These are phyloP conservation scores for Yponomeuta malinellus DNA, from an alignment of 2,888 invertebrate genomes.

Conservation along the genomic window DNA sequence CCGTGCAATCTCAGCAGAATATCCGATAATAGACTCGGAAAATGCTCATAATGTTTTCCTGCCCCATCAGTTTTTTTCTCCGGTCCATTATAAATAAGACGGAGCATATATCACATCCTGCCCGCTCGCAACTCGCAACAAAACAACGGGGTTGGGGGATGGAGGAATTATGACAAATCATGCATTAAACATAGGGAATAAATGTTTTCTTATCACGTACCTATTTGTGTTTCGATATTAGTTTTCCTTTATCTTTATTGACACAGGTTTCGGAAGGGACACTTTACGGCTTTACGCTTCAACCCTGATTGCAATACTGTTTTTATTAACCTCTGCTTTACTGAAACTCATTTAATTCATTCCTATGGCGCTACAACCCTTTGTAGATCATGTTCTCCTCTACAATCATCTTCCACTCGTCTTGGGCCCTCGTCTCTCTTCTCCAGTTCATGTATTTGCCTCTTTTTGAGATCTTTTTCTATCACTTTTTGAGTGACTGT, in stretches of 20 bases:
- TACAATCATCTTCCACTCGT: not conserved
- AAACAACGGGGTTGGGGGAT: conserved; percentile 65
- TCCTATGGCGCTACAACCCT: too few species aligned
- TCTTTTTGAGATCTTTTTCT: too few species aligned
- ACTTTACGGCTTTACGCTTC: conserved; percentile 59
- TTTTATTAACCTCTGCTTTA: not conserved
- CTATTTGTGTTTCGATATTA: conserved; percentile 75
- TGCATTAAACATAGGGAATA: conserved; percentile 76
- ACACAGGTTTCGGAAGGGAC: conserved; percentile 69
- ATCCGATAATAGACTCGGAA: conserved; percentile 60
- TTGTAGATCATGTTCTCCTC: too few species aligned
- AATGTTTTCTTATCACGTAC: conserved; percentile 77
- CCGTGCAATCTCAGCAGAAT: conserved; percentile 43
- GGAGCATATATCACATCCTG: conserved; percentile 65
- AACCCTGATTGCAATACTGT: not conserved
- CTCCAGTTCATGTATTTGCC: not conserved
- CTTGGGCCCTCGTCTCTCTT: not conserved
- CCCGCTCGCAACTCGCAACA: conserved; percentile 64
- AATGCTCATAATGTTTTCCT: conserved; percentile 45
- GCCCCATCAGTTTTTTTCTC: conserved; percentile 54
- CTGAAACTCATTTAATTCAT: not conserved
- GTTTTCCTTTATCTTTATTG: conserved; percentile 76
- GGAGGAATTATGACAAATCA: conserved; percentile 75
- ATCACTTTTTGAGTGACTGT: too few species aligned
- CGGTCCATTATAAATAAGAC: conserved; percentile 67